Evolutionary conservation across 2,797 vertebrate genomes (phyloP), one percentile per base, ranked within the genome.

Genomic region (Eleutherodactylus coqui): DNA sequence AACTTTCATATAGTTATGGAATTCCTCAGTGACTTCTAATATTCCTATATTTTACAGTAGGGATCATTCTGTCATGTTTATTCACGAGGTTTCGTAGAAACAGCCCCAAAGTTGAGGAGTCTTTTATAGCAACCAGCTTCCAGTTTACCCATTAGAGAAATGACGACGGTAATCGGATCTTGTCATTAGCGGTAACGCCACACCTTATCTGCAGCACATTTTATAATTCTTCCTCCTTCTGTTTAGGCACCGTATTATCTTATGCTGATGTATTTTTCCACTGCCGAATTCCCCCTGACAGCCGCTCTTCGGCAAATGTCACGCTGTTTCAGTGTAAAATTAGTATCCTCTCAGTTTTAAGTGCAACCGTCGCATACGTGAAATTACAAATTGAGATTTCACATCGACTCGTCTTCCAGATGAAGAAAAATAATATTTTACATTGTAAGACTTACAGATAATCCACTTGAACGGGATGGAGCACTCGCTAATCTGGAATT

Each of bases 401-500:
- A 79, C 24, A 53, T 84, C 55, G 21, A 24, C 78, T 81, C 45
- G 43, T 80, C 53, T 75, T 67, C 34, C 7, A 36, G 82, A 75
- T n/a, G 53, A 78, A 4, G 4, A 19, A 24, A 77, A 82, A 83
- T 82, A 58, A 36, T 79, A 49, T 76, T 53, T 87, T 84, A 14
- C 19, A 79, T 84, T 79, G 64, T 67, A 75, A 84, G 47, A 49
- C 77, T 75, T 41, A 81, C 69, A 73, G 53, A 87, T 72, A 67
- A 75, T 75, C 76, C 70, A 84, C 82, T 87, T 83, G 75, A 77
- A 43, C 8, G 45, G 75, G 77, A 87, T 43, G 45, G 53, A 87
- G 82, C 72, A 83, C 82, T 55, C 76, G 58, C 86, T 87, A 80
- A 87, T 87, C 67, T 84, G 38, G 82, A 87, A 87, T 87, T 62